Base-by-base conservation (phyloP, 2,113 vertebrate species). In the Catharus minimus region DNA sequence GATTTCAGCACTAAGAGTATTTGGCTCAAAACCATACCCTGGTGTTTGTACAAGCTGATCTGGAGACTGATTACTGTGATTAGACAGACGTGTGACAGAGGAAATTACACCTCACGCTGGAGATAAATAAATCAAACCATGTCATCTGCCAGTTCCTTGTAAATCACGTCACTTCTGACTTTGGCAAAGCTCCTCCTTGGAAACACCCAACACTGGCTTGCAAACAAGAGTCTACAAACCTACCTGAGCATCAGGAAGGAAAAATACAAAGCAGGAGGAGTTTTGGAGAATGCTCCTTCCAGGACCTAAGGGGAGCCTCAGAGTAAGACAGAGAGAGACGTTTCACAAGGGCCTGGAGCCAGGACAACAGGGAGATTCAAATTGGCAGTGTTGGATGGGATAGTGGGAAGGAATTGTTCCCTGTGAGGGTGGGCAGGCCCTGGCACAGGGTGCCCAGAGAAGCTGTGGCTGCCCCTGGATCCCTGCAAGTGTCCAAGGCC, bases 41-140 rank as follows among this genome's bases (percentile, higher is more conserved):
- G 7, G 8, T 89, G 89, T 94, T 96, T 95, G 84, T 74, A 91
- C 87, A 94, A 85, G 82, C 87, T 62, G 92, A 90, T 92, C 82
- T 82, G 69, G 86, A 88, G 83, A 79, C 92, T 82, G 89, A 89
- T 92, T 91, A 91, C 80, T 62, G 65, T 90, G 89, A 94, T 95
- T 93, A 94, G 83, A 64, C 79, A 55, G 33, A 90, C 87, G 53
- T 49, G 73, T 92, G 92, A 95, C 92, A 95, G 69, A 87, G 85
- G 61, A 95, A 92, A 93, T 88, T 73, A 88, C 71, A 79, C 78
- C 88, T 88, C 62, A 71, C 1, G 2, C 44, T 57, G 62, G 32
- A 92, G 19, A 81, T 16, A 93, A 81, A 94, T 80, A 86, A 95
- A 92, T 82, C 76, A 87, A 93, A 73, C 50, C 41, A 28, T 68